phyloP scores from a whole-genome alignment of 1,140 invertebrate species.

The Pogonomyrmex barbatus region DNA sequence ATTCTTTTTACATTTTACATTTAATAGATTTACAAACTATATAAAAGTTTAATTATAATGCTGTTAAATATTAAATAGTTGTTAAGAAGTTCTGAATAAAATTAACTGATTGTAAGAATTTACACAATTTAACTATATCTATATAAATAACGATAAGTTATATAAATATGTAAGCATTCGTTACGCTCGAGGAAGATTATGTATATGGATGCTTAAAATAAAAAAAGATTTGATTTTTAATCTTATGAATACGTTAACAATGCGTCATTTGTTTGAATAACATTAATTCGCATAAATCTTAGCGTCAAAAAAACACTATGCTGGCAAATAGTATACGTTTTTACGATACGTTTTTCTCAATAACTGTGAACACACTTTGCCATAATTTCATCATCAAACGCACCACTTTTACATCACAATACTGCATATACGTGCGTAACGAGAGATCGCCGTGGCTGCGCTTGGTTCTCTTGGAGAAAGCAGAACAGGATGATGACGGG shows the following conservation, averaged over 20 bases:
- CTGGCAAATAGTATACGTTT: conserved; percentile 9
- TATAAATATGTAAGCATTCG: conserved; percentile 27
- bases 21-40: conserved; percentile 2
- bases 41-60: background rate
- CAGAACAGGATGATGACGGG: conserved; percentile 41
- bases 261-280: conserved; percentile 1
- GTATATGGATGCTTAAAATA: background rate
- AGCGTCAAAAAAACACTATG: background rate
- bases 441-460: conserved; percentile 35
- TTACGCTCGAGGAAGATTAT: conserved; percentile 28
- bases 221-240: background rate
- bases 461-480: conserved; percentile 51
- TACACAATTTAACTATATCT: conserved; percentile 10
- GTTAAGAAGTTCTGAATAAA: background rate
- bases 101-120: background rate
- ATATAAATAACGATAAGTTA: conserved; percentile 37
- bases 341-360: conserved; percentile 38
- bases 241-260: background rate
- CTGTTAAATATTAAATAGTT: background rate
- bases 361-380: conserved; percentile 54
- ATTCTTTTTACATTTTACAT: background rate
- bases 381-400: conserved; percentile 65
- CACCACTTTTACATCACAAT: conserved; percentile 64
- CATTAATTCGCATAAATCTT: conserved; percentile 24
- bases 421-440: conserved; percentile 40